Conservation (phyloP, 2,797 vertebrate genomes). For the Aldrovandia affinis region DNA sequence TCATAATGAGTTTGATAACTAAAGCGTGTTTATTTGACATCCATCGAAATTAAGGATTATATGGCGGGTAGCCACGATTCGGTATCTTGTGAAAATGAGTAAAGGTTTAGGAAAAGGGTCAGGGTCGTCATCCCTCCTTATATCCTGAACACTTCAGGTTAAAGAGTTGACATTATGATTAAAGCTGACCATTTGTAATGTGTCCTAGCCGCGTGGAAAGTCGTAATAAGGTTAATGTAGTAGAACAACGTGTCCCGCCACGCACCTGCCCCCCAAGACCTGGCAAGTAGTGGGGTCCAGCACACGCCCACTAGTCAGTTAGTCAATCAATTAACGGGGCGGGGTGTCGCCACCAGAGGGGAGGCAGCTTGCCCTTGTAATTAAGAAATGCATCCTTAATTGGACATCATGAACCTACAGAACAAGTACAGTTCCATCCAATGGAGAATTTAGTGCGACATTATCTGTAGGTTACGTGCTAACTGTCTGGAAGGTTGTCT, state of each 20-base stretch:
- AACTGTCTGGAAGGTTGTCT: not conserved
- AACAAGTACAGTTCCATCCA: slow-evolving; percentile 23
- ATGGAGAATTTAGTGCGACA: not conserved
- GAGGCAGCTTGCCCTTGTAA: slow-evolving; percentile 76
- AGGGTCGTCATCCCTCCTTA: slow-evolving; percentile 68
- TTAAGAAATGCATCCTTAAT: slow-evolving; percentile 80
- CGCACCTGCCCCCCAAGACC: slow-evolving; percentile 64
- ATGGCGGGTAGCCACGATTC: not conserved
- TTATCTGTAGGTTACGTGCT: not conserved
- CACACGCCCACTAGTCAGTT: slow-evolving; percentile 87
- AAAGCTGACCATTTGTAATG: slow-evolving; percentile 95
- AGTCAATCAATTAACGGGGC: slow-evolving; percentile 88
- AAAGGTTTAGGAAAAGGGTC: slow-evolving; percentile 32
- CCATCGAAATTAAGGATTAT: not conserved
- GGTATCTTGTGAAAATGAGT: not conserved
- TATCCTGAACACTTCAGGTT: slow-evolving; percentile 80
- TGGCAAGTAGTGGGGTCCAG: slow-evolving; percentile 49
- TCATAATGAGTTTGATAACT: not conserved
- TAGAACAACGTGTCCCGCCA: slow-evolving; percentile 73
- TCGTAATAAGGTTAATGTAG: slow-evolving; percentile 91
- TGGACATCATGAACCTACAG: slow-evolving; percentile 72
- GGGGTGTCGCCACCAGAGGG: slow-evolving; percentile 64
- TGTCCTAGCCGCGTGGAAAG: slow-evolving; percentile 86
- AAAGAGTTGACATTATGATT: slow-evolving; percentile 92
- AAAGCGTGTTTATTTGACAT: not conserved